Conservation (phyloP, 2,797 vertebrate species). For the Sternotherus odoratus region DNA sequence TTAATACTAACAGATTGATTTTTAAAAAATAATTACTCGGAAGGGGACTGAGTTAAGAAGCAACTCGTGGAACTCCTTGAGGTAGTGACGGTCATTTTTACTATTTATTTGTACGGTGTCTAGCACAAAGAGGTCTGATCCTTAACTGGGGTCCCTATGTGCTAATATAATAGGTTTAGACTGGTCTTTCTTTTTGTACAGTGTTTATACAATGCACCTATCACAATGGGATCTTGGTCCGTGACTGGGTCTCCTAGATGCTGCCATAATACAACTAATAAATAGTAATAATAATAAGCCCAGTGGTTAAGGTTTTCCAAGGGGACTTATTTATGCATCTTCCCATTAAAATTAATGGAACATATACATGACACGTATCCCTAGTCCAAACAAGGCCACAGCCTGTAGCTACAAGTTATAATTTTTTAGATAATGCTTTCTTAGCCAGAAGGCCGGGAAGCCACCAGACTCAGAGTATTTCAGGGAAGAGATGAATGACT, state of each 20-base stretch:
- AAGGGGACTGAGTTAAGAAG: neutral
- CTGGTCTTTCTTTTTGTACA: neutral
- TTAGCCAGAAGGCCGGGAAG: no score
- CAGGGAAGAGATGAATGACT: neutral
- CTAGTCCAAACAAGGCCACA: neutral
- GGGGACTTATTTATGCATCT: neutral
- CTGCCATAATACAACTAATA: accelerated
- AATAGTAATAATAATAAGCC: neutral
- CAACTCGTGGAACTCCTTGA: neutral
- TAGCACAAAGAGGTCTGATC: neutral
- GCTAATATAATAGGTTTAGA: neutral
- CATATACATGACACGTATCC: neutral
- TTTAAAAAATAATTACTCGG: neutral
- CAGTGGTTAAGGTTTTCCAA: neutral
- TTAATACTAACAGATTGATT: neutral
- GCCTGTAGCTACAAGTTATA: neutral
- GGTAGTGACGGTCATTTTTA: neutral
- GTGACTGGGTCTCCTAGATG: accelerated
- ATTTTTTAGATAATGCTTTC: no score
- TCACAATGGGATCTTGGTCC: accelerated
- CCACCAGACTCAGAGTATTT: neutral
- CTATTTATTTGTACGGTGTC: neutral
- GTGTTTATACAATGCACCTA: accelerated
- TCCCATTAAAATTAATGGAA: neutral
- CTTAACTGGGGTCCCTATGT: neutral